These are phyloP conservation scores for Merluccius polli DNA, from an alignment of 2,797 vertebrate genomes.

Conservation along the genomic window DNA sequence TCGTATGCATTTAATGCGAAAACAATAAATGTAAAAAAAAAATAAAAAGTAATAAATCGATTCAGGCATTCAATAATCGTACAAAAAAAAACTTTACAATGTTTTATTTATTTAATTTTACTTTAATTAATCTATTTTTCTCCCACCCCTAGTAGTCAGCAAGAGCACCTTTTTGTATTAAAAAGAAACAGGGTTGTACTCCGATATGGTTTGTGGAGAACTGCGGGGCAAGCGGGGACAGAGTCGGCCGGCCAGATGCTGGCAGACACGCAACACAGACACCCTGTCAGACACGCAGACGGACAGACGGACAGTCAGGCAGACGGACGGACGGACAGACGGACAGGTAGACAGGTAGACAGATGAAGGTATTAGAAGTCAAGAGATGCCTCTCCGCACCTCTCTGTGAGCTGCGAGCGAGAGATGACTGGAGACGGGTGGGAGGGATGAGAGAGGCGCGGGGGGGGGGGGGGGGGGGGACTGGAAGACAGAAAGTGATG, in stretches of 20 bases:
- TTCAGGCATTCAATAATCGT: too few relatives aligned
- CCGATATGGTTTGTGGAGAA: not conserved
- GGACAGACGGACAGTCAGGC: conserved; percentile 5
- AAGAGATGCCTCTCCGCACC: conserved; percentile 54
- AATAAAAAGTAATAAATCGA: too few relatives aligned
- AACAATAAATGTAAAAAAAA: too few relatives aligned
- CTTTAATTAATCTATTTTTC: too few relatives aligned
- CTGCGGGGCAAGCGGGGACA: not conserved
- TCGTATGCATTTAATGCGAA: too few relatives aligned
- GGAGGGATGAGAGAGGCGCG: too few relatives aligned
- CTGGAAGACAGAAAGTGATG: conserved; percentile 17
- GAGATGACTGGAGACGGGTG: conserved; percentile 51
- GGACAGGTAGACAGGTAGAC: conserved; percentile 24
- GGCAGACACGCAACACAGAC: not conserved
- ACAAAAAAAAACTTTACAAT: too few relatives aligned
- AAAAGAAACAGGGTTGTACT: not conserved
- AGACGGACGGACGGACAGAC: too few relatives aligned
- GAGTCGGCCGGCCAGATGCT: not conserved
- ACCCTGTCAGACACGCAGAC: conserved; percentile 5
- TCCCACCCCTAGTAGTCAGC: too few relatives aligned
- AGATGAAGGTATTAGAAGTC: conserved; percentile 64
- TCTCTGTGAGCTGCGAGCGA: conserved; percentile 58
- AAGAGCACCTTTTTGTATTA: not conserved
- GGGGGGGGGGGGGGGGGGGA: conserved; percentile 22
- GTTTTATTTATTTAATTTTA: too few relatives aligned